Evolutionary conservation across 2,113 vertebrate species (phyloP), one percentile per base, ranked within the genome.

Genomic region (Accipiter virgatus): DNA sequence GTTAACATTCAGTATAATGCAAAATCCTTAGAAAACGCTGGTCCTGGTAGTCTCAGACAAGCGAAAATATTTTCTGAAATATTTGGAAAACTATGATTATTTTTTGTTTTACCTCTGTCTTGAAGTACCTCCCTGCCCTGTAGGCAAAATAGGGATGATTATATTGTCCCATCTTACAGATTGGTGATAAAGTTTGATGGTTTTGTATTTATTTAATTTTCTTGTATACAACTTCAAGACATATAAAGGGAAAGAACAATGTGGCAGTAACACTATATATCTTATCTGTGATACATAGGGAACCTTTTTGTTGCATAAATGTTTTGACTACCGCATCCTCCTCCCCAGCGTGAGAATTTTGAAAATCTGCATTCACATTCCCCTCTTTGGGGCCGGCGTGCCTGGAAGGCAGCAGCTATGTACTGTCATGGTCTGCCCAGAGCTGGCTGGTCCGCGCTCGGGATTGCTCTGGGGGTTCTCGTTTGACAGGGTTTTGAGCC

Each of bases 261-360:
- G 4, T 48, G 34, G 16, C 47, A n/a, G 52, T 29, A 23, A 38
- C 29, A 23, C 82, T 59, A 13, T 11, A 5, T 9, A 6, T 23
- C 55, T 48, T 16, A 20, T 17, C 31, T 52, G 36, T 7, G 18
- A 20, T 10, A 42, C 3, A 5, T 6, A 11, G 12, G 68, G 65
- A 38, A 75, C 17, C 45, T 68, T 75, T n/a, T 27, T 53, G 21
- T 65, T 25, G 38, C 21, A 16, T 18, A 15, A 73, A 45, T 1
- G 0, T 20, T 55, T 81, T 38, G 42, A 7, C 47, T 55, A 4
- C 26, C 1, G 0, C 53, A 32, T 55, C 48, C 5, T 48, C 8
- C 29, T 74, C 31, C 53, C 55, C 62, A 16, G 21, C 2, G 5
- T 17, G n/a, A 40, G 32, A 68, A 61, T 7, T 40, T 27, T 11